A percentile compares a stretch with the other conserved stretches of the same genome.
These are phyloP conservation scores for Olivierus martensii DNA, from an alignment of 1,140 invertebrate genomes.

Conservation along the genomic window DNA sequence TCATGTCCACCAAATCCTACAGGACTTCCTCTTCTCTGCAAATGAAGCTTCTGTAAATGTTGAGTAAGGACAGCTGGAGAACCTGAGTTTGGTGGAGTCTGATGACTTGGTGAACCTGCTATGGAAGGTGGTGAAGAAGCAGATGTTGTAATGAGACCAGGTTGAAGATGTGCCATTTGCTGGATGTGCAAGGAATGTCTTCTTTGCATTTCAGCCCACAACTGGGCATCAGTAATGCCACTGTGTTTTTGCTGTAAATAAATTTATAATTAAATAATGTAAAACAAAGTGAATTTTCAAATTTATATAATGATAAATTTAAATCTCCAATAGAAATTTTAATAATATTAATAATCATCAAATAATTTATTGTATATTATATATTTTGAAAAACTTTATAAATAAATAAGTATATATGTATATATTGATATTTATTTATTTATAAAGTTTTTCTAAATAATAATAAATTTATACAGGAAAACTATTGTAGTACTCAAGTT, in stretches of 20 bases:
- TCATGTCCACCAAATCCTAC: slow-evolving; percentile 14
- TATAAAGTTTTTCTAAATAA: no score
- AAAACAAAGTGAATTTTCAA: no score
- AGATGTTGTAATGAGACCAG: slow-evolving; percentile 9
- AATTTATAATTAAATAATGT: no score
- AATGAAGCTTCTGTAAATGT: slow-evolving; percentile 34
- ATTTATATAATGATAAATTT: no score
- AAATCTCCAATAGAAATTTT: no score
- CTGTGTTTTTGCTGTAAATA: slow-evolving; percentile 27
- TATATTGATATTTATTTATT: no score
- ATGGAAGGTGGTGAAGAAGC: slow-evolving; percentile 22
- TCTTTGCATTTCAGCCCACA: slow-evolving; percentile 31
- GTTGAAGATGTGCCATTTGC: slow-evolving; percentile 21
- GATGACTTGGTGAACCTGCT: slow-evolving; percentile 27
- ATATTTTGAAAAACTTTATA: no score
- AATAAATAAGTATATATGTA: no score
- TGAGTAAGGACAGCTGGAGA: slow-evolving; percentile 25
- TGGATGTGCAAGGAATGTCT: slow-evolving; percentile 31
- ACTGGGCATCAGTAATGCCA: slow-evolving; percentile 23
- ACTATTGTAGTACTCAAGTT: no score
- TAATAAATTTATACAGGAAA: no score
- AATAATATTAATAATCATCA: no score
- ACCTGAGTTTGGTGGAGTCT: slow-evolving; percentile 3
- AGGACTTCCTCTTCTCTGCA: slow-evolving; percentile 27
- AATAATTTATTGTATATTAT: no score